phyloP scores from a whole-genome alignment of 64 coral and sea anemone species.

The Astreopora myriophthalma region DNA sequence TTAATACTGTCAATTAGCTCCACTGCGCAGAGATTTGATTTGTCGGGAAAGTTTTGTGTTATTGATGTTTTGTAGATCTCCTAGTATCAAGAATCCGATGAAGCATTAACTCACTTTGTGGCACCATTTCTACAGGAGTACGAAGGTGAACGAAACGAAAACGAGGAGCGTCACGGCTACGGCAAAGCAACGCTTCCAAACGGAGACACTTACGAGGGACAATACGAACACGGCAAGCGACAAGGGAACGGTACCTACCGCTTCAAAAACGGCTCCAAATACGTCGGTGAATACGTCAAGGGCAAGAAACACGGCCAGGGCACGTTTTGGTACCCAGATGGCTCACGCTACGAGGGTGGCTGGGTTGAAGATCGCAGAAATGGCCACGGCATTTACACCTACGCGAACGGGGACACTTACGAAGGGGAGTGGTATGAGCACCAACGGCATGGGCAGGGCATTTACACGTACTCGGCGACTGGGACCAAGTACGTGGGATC shows the following conservation, averaged over 20 bases:
- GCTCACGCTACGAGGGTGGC: constrained; percentile 92
- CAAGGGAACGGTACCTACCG: constrained; percentile 94
- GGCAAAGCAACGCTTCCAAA: constrained; percentile 94
- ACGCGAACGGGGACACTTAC: constrained; percentile 91
- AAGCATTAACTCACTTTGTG: neutral
- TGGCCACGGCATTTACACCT: constrained; percentile 92
- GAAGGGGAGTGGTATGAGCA: constrained; percentile 98
- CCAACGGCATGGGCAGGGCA: constrained; percentile 84
- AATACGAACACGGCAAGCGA: constrained; percentile 92
- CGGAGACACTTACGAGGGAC: constrained; percentile 91
- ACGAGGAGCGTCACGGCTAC: constrained; percentile 88
- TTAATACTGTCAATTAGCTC: no score
- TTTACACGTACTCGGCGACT: constrained; percentile 83
- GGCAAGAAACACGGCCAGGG: constrained; percentile 92
- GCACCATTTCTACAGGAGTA: constrained; percentile 63
- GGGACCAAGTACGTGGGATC: constrained; percentile 89
- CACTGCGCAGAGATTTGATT: no score
- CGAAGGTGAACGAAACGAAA: constrained; percentile 92
- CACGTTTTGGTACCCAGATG: constrained; percentile 97
- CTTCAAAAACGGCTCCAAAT: constrained; percentile 92
- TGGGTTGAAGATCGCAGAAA: constrained; percentile 92
- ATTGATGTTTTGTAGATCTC: neutral
- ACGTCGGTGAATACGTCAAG: constrained; percentile 83
- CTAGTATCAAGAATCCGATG: no score
- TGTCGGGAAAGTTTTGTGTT: no score